Conservation (phyloP, 2,113 vertebrate genomes). For the Cinclus mexicanus region DNA sequence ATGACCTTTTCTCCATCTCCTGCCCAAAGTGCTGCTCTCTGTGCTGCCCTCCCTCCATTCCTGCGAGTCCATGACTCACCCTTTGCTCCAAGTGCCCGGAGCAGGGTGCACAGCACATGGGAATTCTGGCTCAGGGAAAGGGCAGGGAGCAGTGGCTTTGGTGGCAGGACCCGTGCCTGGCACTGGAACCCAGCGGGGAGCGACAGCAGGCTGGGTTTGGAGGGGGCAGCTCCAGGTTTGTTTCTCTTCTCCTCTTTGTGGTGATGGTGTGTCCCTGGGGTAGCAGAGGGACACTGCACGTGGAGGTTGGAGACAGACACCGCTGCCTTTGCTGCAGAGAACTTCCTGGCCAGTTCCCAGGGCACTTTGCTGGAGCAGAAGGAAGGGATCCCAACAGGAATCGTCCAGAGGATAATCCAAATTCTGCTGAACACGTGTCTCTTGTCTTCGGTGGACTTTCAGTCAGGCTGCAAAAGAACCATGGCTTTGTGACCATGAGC, state of each 20-base stretch:
- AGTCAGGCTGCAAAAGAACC: neutral
- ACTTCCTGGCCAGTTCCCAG: neutral
- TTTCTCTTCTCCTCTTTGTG: neutral
- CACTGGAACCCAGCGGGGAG: neutral
- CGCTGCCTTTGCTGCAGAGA: neutral
- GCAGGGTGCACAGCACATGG: neutral
- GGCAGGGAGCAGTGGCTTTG: neutral
- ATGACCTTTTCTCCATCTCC: neutral
- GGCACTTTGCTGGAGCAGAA: neutral
- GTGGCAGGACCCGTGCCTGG: neutral
- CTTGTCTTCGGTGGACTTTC: neutral
- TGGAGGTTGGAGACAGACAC: neutral
- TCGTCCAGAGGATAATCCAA: neutral
- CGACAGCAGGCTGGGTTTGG: neutral
- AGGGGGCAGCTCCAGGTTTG: neutral
- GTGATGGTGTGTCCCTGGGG: neutral
- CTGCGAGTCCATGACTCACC: neutral
- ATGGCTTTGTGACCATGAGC: neutral
- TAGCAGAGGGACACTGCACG: neutral
- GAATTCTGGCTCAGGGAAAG: neutral
- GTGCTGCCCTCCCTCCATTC: neutral
- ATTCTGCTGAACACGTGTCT: neutral
- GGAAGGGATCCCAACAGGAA: neutral
- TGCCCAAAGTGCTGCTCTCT: neutral
- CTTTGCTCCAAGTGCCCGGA: neutral